Conservation (phyloP, 2,797 vertebrate species). For the Semaprochilodus insignis region DNA sequence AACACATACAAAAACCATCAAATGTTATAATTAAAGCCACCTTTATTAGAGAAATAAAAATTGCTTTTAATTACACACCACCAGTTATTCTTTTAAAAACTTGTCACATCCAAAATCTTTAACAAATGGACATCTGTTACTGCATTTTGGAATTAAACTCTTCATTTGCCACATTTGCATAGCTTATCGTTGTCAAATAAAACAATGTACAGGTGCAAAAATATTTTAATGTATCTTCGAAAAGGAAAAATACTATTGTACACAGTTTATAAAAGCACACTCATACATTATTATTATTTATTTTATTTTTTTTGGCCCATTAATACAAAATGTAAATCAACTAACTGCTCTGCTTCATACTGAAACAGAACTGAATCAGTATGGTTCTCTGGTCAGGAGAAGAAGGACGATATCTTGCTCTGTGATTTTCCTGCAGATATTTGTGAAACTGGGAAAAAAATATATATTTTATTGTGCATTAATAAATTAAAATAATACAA, state of each 20-base stretch:
- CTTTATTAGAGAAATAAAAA: no score
- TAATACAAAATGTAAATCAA: background rate
- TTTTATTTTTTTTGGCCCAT: background rate
- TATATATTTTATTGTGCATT: background rate
- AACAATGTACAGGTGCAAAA: constrained; percentile 1
- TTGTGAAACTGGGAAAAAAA: constrained; percentile 47
- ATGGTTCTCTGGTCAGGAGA: constrained; percentile 45
- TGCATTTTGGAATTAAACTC: background rate
- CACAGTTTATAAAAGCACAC: background rate
- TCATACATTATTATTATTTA: background rate
- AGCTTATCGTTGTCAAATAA: background rate
- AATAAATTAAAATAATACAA: no score
- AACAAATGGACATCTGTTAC: background rate
- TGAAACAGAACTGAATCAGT: background rate
- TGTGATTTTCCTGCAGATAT: constrained; percentile 53
- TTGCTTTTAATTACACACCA: no score
- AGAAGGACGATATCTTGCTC: constrained; percentile 67
- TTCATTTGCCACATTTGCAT: background rate
- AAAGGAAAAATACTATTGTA: background rate
- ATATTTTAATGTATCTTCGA: constrained; percentile 30
- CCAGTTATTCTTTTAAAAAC: no score
- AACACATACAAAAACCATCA: no score
- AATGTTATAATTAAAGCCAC: no score
- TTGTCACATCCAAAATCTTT: background rate
- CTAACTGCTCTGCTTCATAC: background rate